Evolutionary conservation across 2,888 invertebrate species (phyloP), one percentile per base, ranked within the genome.

Genomic region (Lasioglossum villosulum): DNA sequence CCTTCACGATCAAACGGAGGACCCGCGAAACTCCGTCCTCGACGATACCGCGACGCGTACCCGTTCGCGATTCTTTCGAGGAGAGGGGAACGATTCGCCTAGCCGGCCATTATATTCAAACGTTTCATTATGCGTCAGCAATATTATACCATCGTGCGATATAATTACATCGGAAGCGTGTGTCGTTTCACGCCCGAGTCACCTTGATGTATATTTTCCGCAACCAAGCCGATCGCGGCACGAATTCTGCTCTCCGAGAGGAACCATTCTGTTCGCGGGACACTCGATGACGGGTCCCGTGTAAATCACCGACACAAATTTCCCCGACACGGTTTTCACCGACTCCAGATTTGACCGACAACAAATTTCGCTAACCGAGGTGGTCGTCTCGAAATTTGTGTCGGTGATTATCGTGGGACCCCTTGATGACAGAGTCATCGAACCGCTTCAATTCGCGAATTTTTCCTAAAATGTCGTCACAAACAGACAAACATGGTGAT

Each of bases 151-250:
- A 86, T 82, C 82, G 87, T 85, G 86, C 79, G 75, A 59, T 87
- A 68, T 86, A 90, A 91, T 90, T 86, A 88, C 85, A 83, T 88
- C 83, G 80, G 87, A 86, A 70, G 80, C 75, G 87, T 81, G 86
- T 85, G 91, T 90, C 82, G 87, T 88, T 90, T 90, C 89, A 87
- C 90, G 90, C 86, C 86, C 86, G 90, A 91, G 84, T 91, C 90
- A 89, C 91, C 91, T 90, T 87, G 86, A 80, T 86, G 88, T 82
- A 90, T 89, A 91, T 88, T 91, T 91, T 87, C 89, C 90, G 86
- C 81, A 86, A 80, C 70, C 78, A 75, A n/a, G 74, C 34, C 74
- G 59, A 27, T 59, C 82, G 82, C 86, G 82, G 85, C 79, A 3
- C 39, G 74, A 90, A 89, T 86, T 88, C 86, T 84, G 87, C 72